These are phyloP conservation scores for Phalanger gymnotis DNA, from an alignment of 2,797 vertebrate species.

Conservation along the genomic window DNA sequence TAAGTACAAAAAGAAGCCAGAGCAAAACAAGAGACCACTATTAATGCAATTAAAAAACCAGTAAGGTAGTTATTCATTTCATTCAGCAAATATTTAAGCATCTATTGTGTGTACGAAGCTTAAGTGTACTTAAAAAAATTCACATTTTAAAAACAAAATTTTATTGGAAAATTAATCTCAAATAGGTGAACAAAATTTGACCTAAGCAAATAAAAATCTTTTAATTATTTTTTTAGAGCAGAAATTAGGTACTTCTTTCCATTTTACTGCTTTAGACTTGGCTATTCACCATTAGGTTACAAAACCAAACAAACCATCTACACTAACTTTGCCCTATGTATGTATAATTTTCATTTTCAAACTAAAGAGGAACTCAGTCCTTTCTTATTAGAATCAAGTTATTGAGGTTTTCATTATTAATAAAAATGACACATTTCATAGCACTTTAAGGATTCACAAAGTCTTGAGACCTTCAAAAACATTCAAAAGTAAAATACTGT, in stretches of 20 bases:
- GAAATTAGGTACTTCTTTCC: neutral
- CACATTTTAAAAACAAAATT: neutral
- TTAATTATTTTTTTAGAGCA: neutral
- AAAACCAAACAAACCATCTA: neutral
- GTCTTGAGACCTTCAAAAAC: neutral
- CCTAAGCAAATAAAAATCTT: neutral
- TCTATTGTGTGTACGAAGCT: neutral
- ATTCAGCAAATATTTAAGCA: neutral
- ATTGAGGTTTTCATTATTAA: neutral
- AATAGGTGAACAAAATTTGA: neutral
- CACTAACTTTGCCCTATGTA: neutral
- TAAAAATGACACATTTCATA: conserved; percentile 6
- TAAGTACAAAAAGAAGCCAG: neutral
- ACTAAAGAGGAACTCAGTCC: neutral
- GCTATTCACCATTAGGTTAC: neutral
- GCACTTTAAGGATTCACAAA: neutral
- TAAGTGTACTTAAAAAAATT: neutral
- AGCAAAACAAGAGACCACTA: neutral
- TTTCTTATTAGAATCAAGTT: conserved; percentile 31
- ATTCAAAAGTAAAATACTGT: neutral
- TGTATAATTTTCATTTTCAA: neutral
- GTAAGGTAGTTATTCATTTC: neutral
- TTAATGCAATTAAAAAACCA: neutral
- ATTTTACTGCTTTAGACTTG: neutral
- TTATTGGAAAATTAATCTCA: neutral